Evolutionary conservation across 2,888 invertebrate genomes (phyloP).

Genomic region (Mesorhabditis belari): DNA sequence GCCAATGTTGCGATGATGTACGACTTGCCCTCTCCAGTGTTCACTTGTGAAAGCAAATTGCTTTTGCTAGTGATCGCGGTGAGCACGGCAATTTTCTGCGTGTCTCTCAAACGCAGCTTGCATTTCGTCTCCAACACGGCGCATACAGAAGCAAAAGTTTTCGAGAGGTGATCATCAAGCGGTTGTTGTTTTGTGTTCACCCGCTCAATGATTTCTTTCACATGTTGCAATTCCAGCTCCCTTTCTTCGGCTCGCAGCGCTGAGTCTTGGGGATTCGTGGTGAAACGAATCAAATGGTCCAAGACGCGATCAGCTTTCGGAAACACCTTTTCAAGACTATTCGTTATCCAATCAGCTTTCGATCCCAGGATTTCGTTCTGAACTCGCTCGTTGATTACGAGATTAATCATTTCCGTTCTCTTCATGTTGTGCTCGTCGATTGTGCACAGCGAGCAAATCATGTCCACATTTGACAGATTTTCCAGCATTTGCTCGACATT

Average conservation of each 20-base stretch:
- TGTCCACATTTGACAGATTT: not conserved
- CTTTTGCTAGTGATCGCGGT: constrained; percentile 2
- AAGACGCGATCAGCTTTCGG: not conserved
- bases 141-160: too few species aligned
- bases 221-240: too few species aligned
- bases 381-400: not conserved
- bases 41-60: constrained; percentile 48
- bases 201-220: too few species aligned
- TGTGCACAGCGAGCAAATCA: not conserved
- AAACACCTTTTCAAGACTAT: not conserved
- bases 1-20: constrained; percentile 51
- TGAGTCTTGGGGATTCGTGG: not conserved
- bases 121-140: too few species aligned
- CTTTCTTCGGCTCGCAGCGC: not conserved
- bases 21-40: constrained; percentile 56
- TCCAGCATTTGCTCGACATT: not conserved
- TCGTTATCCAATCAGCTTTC: too few species aligned
- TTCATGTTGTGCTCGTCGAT: not conserved
- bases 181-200: too few species aligned
- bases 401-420: not conserved
- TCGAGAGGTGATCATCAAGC: too few species aligned
- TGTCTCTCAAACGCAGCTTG: constrained; percentile 6
- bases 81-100: constrained; percentile 11
- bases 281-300: not conserved
- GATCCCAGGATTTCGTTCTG: not conserved